Evolutionary conservation across 2,113 vertebrate species (phyloP).

Genomic region (Vanacampus margaritifer): DNA sequence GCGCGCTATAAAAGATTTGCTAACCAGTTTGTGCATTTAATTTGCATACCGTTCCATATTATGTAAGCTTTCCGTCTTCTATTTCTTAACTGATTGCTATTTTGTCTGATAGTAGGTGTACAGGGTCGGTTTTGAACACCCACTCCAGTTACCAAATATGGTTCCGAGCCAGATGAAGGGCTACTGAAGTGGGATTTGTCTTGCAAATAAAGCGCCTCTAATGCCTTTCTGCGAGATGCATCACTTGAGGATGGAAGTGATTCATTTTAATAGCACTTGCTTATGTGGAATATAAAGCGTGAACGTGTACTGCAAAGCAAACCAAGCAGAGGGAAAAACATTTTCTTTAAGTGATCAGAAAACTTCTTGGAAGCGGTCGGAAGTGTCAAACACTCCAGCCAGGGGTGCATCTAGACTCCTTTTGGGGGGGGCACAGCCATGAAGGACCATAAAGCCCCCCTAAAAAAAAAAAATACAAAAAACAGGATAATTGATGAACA

Average conservation of each 20-base stretch:
- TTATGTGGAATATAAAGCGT: neutral
- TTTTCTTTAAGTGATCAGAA: neutral
- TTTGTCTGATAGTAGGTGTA: neutral
- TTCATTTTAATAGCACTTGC: slow-evolving; percentile 18
- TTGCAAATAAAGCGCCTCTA: slow-evolving; percentile 1
- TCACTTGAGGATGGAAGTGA: slow-evolving; percentile 30
- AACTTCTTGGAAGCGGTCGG: neutral
- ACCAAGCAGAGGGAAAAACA: neutral
- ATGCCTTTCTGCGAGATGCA: slow-evolving; percentile 4
- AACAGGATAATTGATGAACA: no score
- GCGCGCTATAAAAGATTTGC: neutral
- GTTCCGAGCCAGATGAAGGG: neutral
- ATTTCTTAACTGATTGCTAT: neutral
- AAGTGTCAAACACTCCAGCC: no score
- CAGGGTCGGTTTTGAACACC: neutral
- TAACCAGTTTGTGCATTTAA: neutral
- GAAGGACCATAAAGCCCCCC: no score
- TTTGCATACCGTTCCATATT: neutral
- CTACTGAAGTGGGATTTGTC: neutral
- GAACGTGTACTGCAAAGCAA: neutral
- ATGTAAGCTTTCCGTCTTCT: neutral
- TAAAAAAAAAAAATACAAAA: no score
- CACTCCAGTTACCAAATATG: neutral
- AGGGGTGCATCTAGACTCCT: no score
- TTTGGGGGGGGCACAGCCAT: no score